A percentile compares a stretch with the other conserved stretches of the same genome.
phyloP scores from a whole-genome alignment of 2,113 vertebrate species.

The Nyctereutes procyonoides region DNA sequence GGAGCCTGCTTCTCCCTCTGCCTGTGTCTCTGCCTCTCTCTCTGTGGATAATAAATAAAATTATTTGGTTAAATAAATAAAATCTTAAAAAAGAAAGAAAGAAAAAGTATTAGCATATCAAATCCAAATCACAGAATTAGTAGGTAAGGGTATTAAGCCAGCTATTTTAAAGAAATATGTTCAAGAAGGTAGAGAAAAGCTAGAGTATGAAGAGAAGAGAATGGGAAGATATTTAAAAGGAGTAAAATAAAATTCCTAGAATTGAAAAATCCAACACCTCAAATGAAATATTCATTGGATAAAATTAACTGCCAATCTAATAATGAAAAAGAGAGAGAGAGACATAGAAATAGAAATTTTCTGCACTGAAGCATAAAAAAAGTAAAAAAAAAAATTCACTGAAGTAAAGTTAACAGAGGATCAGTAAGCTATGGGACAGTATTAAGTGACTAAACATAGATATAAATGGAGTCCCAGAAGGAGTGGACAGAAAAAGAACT shows the following conservation, averaged over 20 bases:
- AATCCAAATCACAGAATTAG: neutral
- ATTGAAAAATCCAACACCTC: neutral
- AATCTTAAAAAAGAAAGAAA: no score
- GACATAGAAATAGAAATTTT: neutral
- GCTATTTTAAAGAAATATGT: neutral
- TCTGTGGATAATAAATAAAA: no score
- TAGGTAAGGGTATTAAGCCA: neutral
- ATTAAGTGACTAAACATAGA: neutral
- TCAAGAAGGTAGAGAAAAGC: neutral
- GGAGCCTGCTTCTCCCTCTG: no score
- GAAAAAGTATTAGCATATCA: neutral
- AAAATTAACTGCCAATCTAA: neutral
- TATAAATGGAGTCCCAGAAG: neutral
- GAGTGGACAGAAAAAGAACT: neutral
- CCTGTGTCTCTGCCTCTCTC: no score
- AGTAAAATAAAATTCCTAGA: neutral
- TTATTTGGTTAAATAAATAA: no score
- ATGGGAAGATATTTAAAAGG: neutral
- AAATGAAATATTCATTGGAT: neutral
- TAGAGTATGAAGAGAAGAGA: neutral
- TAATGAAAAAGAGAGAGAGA: neutral
- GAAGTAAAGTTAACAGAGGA: neutral
- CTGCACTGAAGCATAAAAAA: neutral
- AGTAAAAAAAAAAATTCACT: neutral
- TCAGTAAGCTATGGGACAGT: neutral